A percentile compares a stretch with the other conserved stretches of the same genome.
These are phyloP conservation scores for Fregetta grallaria DNA, from an alignment of 2,113 vertebrate genomes.

Conservation along the genomic window DNA sequence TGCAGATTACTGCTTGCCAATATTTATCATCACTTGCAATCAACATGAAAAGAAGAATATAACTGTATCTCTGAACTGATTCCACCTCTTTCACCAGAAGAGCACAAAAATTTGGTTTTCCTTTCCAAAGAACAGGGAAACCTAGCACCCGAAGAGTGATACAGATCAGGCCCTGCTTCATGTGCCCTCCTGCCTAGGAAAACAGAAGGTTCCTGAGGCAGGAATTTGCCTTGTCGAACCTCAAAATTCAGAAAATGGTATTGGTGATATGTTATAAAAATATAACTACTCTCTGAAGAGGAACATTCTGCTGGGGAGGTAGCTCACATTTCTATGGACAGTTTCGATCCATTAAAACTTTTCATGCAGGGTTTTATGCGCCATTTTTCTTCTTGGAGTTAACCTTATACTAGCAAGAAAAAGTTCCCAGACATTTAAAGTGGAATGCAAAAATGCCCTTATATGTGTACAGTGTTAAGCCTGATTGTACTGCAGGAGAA, in stretches of 20 bases:
- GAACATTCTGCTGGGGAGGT: neutral
- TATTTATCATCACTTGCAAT: neutral
- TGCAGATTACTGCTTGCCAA: neutral
- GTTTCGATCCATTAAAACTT: neutral
- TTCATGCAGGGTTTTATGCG: neutral
- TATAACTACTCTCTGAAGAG: neutral
- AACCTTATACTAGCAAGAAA: neutral
- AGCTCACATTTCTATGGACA: neutral
- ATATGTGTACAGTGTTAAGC: neutral
- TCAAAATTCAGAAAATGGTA: neutral
- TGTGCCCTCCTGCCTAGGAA: neutral
- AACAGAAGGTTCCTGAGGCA: rapidly evolving
- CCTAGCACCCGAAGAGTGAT: neutral
- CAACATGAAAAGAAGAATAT: neutral
- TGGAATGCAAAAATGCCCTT: neutral
- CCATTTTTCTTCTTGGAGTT: neutral
- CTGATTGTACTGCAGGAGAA: neutral
- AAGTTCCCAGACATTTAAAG: neutral
- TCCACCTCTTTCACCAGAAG: neutral
- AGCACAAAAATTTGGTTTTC: neutral
- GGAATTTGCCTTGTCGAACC: neutral
- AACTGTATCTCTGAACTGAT: neutral
- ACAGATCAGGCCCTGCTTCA: neutral
- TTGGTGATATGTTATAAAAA: neutral
- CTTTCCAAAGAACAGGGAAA: neutral